Evolutionary conservation across 1,140 invertebrate species (phyloP).

Genomic region (Tenebrio molitor): DNA sequence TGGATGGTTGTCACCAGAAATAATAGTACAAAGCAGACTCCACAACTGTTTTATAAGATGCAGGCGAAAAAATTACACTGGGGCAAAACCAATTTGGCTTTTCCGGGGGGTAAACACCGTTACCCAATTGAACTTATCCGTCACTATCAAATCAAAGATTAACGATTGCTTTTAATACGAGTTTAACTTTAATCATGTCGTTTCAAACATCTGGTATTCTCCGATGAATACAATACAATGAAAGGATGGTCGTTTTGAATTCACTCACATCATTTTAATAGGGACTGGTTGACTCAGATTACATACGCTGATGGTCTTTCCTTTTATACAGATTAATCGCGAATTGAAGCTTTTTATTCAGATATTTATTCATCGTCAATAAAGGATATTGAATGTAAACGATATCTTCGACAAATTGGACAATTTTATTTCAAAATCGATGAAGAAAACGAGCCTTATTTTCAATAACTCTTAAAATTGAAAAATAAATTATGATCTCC

Average conservation of each 20-base stretch:
- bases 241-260: constrained; percentile 55
- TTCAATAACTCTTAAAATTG: too few species aligned
- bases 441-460: constrained; percentile 7
- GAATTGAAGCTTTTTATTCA: constrained; percentile 24
- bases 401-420: constrained; percentile 16
- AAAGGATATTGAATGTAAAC: constrained; percentile 40
- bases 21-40: constrained; percentile 4
- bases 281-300: constrained; percentile 50
- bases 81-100: constrained; percentile 36
- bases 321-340: constrained; percentile 40
- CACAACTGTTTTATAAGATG: constrained; percentile 19
- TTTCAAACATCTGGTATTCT: constrained; percentile 62
- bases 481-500: too few species aligned
- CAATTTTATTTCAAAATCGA: neutral
- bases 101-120: constrained; percentile 52
- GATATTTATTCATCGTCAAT: constrained; percentile 31
- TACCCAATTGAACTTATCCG: constrained; percentile 60
- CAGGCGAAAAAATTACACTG: constrained; percentile 31
- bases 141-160: constrained; percentile 61
- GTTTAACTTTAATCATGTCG: constrained; percentile 65
- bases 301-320: constrained; percentile 42
- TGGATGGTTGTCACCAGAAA: constrained; percentile 3
- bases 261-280: constrained; percentile 52
- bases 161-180: constrained; percentile 61
- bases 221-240: constrained; percentile 52